Evolutionary conservation across 2,797 vertebrate species (phyloP), one percentile per base, ranked within the genome.

Genomic region (Trachurus trachurus): DNA sequence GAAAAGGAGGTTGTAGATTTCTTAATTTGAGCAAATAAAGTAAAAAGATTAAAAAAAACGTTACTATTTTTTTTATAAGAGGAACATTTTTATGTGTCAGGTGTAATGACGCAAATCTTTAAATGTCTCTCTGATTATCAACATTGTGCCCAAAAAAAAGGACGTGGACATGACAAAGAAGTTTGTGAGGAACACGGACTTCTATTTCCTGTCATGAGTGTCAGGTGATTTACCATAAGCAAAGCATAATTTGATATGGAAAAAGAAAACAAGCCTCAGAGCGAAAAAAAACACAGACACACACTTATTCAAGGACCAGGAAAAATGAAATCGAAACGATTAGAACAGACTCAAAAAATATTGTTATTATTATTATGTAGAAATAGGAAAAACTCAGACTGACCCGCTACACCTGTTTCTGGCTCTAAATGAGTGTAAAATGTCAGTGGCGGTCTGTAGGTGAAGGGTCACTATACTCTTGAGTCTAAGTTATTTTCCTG

Each of bases 241-340:
- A 52, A 65, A 60, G 63, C 62, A 77, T 63, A 63, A 80, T 84
- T 65, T 82, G 67, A 80, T 77, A 81, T 74, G 58, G 80, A 72
- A 66, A 65, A 26, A 68, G 34, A 65, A 21, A 64, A 56, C 53
- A 40, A 34, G 40, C 47, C 5, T 45, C 22, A 31, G 13, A 65
- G 69, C 50, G 9, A 34, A 34, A 34, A 57, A 8, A 34, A 34
- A 5, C 4, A 34, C 31, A 34, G 4, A 39, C 17, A 19, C 5
- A 22, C 37, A 45, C 9, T 44, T 13, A 76, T 63, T 80, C 57
- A 42, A 66, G 44, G 42, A 71, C 66, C 22, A 57, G 40, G 66
- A 54, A 56, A 76, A 34, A 29, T 5, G 5, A 71, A 50, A 74
- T 53, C 53, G 42, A 3, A 16, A 69, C 6, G 42, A 70, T 34